Conservation (phyloP, 2,888 invertebrate species). For the Bruchidius siliquastri region DNA sequence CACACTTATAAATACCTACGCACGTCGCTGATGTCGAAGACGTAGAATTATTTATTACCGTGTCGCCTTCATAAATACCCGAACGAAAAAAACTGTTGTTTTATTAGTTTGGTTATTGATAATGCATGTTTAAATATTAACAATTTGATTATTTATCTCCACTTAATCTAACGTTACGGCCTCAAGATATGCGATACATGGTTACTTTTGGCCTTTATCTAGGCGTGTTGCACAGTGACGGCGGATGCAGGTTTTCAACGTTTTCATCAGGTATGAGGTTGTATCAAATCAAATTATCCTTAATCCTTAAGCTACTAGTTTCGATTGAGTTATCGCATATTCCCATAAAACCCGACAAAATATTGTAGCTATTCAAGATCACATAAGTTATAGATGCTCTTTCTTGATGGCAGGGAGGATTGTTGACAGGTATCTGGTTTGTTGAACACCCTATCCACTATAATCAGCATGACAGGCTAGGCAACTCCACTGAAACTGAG, state of each 20-base stretch:
- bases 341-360: too few species aligned
- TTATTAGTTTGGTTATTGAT: slow-evolving; percentile 18
- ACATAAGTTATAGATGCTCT: too few species aligned
- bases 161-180: not conserved
- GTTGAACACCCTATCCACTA: too few species aligned
- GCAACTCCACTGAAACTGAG: too few species aligned
- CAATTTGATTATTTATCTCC: slow-evolving; percentile 11
- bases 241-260: not conserved
- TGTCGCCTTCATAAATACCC: slow-evolving; percentile 4
- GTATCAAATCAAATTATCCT: too few species aligned
- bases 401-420: too few species aligned
- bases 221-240: not conserved
- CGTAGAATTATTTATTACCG: slow-evolving; percentile 11
- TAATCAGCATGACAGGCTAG: too few species aligned
- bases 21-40: slow-evolving; percentile 3
- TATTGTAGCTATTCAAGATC: too few species aligned
- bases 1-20: not conserved
- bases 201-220: not conserved
- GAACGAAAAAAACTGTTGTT: slow-evolving; percentile 10
- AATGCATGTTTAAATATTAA: slow-evolving; percentile 15
- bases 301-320: too few species aligned
- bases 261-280: too few species aligned
- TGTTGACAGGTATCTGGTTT: too few species aligned
- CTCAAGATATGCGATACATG: not conserved
- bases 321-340: too few species aligned